Base-by-base conservation (phyloP, 2,797 vertebrate species). In the Scomberomorus guttatus region DNA sequence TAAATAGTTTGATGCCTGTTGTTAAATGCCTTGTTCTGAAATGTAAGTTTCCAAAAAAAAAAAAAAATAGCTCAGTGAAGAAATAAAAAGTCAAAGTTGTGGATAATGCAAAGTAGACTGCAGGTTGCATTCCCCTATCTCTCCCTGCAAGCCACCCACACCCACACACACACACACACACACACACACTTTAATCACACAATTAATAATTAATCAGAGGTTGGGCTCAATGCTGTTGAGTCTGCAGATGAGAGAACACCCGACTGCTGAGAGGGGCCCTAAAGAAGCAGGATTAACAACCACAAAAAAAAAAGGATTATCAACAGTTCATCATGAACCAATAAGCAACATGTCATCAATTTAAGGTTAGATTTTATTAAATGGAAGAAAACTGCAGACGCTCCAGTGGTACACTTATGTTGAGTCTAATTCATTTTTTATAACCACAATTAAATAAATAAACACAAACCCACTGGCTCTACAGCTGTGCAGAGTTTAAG, bases 141-240 rank as follows among this genome's bases (percentile, higher is more conserved):
- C 32, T 50, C 65, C 73, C 44, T 60, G 4, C 60, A 63, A 81
- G 75, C 71, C 68, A 27, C 58, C 64, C 72, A 39, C 4, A 56
- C 37, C 0, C 81, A 46, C 72, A 17, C 44, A n/a, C 75, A 50
- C 64, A 70, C 58, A 55, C 60, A 42, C 54, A 62, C 79, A 14
- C 15, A 77, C 61, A 39, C 88, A 79, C 83, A 79, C 84, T 92
- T 93, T 92, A 92, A 93, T 92, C 91, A 89, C 88, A 83, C 89
- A 83, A 84, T 94, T 92, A 93, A 93, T 93, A 92, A 93, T 94
- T 89, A 84, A 93, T 92, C 88, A 82, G 87, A 88, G 88, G 88
- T 79, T 91, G 82, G 83, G 76, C 90, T 92, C 85, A 67, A 83
- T 90, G 87, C 82, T 92, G 93, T 92, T 74, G 89, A 90, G 89